Evolutionary conservation across 2,797 vertebrate species (phyloP).

Genomic region (Huso huso): DNA sequence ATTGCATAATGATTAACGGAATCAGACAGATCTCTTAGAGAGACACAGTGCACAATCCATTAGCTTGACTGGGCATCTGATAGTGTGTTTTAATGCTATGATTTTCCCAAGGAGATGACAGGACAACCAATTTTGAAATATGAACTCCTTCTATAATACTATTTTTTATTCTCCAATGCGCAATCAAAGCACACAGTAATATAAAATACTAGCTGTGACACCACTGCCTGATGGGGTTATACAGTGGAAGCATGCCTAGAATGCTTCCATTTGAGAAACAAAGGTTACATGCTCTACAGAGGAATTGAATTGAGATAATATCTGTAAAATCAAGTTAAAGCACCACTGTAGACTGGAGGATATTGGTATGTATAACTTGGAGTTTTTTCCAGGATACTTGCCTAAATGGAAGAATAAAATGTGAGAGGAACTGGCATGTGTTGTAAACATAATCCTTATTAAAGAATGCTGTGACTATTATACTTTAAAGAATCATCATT

Average conservation of each 20-base stretch:
- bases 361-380: slow-evolving; percentile 4
- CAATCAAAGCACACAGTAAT: too few relatives aligned
- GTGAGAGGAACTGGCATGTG: too few relatives aligned
- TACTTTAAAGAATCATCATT: too few relatives aligned
- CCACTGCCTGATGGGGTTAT: slow-evolving; percentile 17
- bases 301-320: background rate
- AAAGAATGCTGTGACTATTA: too few relatives aligned
- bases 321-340: background rate
- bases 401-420: background rate
- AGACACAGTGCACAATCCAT: background rate
- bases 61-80: background rate
- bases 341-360: slow-evolving; percentile 1
- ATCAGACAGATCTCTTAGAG: slow-evolving; percentile 36
- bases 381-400: slow-evolving; percentile 4
- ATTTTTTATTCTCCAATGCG: too few relatives aligned
- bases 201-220: too few relatives aligned
- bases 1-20: slow-evolving; percentile 43
- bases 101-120: background rate
- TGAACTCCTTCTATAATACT: too few relatives aligned
- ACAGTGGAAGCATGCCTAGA: slow-evolving; percentile 21
- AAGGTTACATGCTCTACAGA: background rate
- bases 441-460: too few relatives aligned
- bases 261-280: slow-evolving; percentile 16
- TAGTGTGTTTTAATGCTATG: background rate
- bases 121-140: background rate